Evolutionary conservation across 92 coral and sea anemone genomes (phyloP), one percentile per base, ranked within the genome.

Genomic region (Meandrina meandrites): DNA sequence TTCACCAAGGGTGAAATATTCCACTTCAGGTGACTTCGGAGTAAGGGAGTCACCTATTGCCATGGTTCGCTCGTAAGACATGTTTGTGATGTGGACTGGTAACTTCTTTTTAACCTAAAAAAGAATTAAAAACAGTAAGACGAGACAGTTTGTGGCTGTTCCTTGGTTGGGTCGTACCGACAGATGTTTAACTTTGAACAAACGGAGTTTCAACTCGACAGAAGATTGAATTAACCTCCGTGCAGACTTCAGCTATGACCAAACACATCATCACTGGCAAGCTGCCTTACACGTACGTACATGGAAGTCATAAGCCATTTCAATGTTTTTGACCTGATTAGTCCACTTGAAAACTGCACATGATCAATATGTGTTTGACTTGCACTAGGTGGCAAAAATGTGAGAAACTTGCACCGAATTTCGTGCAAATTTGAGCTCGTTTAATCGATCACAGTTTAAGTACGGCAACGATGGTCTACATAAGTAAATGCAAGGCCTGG

Each of bases 1-100:
- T 70, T 95, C 99, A n/a, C 93, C 93, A 31, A 97, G 66, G 0
- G 99, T 90, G 73, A 95, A 88, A 80, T 95, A 97, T 82, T 93
- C 97, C 16, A 96, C 98, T 79, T 97, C 98, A 69, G 94, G 91
- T 19, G 91, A 71, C 75, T 79, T 69, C 34, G 83, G 51, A 1
- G 81, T 34, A 72, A 50, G 72, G 66, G 40, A 40, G 37, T 77
- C 81, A 15, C 85, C 71, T 8, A 79, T 45, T 45, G 87, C 89
- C 78, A 93, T 27, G 64, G 91, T 82, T 36, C 70, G 75, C 73
- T 90, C 96, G 40, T 94, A 94, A 18, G 91, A 74, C 67, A 76
- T 86, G 62, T 94, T 94, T 28, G 88, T 83, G 54, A 94, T 82
- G 89, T 70, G 83, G 32, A 83, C 87, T 57, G 89, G 87, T 22